Evolutionary conservation across 2,113 vertebrate species (phyloP).

Genomic region (Epinephelus moara): DNA sequence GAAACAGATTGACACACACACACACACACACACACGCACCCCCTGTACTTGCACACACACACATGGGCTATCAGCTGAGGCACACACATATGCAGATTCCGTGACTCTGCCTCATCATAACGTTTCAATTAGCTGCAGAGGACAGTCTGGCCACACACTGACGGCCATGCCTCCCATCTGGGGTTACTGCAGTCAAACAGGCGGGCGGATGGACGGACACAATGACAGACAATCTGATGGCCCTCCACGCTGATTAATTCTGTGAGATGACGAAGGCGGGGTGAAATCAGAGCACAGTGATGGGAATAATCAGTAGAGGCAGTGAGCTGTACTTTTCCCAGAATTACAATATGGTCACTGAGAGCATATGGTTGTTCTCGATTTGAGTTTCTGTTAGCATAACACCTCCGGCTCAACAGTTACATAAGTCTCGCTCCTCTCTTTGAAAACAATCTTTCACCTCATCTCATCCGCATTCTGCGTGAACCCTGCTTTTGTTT

Average conservation of each 20-base stretch:
- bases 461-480: conserved; percentile 47
- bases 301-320: conserved; percentile 66
- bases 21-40: conserved; percentile 19
- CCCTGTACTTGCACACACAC: background rate
- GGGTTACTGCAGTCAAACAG: conserved; percentile 70
- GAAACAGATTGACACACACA: conserved; percentile 55
- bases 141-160: conserved; percentile 73
- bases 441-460: conserved; percentile 51
- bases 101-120: conserved; percentile 55
- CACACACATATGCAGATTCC: conserved; percentile 58
- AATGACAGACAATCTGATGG: conserved; percentile 67
- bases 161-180: conserved; percentile 74
- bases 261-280: conserved; percentile 59
- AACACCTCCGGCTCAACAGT: conserved; percentile 54
- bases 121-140: conserved; percentile 78
- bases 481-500: conserved; percentile 65
- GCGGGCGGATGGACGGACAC: conserved; percentile 56
- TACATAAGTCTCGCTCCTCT: conserved; percentile 52
- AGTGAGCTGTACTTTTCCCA: conserved; percentile 61
- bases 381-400: conserved; percentile 51
- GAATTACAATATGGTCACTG: conserved; percentile 62
- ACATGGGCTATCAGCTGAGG: conserved; percentile 19
- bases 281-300: conserved; percentile 54
- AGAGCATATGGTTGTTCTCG: conserved; percentile 66
- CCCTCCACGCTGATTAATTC: conserved; percentile 68